Conservation (phyloP, 1,140 invertebrate species). For the Anthonomus grandis region DNA sequence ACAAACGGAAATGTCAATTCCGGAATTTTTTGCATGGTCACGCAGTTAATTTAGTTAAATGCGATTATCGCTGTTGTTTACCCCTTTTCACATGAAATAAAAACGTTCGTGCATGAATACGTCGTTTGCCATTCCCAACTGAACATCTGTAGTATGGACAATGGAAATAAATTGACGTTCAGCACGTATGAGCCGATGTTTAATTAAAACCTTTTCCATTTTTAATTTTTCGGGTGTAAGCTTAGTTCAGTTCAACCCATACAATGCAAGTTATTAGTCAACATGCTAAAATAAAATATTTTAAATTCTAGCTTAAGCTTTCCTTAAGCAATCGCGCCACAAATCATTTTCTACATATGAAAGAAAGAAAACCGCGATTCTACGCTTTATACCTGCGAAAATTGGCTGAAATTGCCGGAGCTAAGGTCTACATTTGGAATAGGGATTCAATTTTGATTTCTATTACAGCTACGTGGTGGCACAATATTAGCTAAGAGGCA, state of each 20-base stretch:
- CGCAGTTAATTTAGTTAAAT: constrained; percentile 16
- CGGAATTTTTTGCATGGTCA: constrained; percentile 4
- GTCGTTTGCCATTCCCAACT: constrained; percentile 12
- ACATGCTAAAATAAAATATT: too few relatives aligned
- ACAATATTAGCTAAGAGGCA: constrained; percentile 8
- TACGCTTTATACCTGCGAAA: constrained; percentile 20
- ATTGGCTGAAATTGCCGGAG: constrained; percentile 11
- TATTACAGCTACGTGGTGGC: constrained; percentile 5
- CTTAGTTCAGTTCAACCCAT: too few relatives aligned
- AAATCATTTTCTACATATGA: constrained; percentile 24
- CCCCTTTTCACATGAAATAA: constrained; percentile 15
- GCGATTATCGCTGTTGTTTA: constrained; percentile 21
- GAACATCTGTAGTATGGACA: neutral
- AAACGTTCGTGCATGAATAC: constrained; percentile 16
- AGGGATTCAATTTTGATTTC: constrained; percentile 23
- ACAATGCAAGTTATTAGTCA: too few relatives aligned
- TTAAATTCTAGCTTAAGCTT: constrained; percentile 16
- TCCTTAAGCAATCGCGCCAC: constrained; percentile 20
- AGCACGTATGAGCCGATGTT: constrained; percentile 7
- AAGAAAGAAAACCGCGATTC: constrained; percentile 19
- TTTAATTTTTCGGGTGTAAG: too few relatives aligned
- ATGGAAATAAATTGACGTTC: constrained; percentile 11
- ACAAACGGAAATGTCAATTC: neutral
- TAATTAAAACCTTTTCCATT: too few relatives aligned
- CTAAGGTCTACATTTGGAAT: constrained; percentile 16